Percentiles rank a stretch among this genome's conserved stretches.
Evolutionary conservation across 2,797 vertebrate species (phyloP).

Genomic region (Pelodytes ibericus): DNA sequence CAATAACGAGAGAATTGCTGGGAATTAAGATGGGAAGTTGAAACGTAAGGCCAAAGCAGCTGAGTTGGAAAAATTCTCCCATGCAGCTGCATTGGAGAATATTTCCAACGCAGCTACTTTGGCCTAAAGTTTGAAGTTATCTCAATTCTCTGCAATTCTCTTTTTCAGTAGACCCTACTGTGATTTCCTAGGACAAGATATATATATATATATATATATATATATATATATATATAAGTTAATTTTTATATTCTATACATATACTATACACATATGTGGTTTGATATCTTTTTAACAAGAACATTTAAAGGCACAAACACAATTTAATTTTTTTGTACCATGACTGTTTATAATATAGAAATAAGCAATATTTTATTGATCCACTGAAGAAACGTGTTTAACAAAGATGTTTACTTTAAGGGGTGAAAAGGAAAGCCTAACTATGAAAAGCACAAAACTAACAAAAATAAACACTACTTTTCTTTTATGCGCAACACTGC

Average conservation of each 20-base stretch:
- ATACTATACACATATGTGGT: conserved; percentile 23
- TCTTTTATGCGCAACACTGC: neutral
- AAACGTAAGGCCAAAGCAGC: too few species aligned
- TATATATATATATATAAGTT: neutral
- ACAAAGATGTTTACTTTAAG: neutral
- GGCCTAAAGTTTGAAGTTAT: too few species aligned
- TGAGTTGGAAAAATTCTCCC: too few species aligned
- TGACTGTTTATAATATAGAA: conserved; percentile 18
- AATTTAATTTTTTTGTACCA: conserved; percentile 10
- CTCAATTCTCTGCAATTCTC: too few species aligned
- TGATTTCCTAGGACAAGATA: neutral
- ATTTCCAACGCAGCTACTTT: too few species aligned
- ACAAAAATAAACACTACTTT: neutral
- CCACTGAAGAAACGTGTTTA: neutral
- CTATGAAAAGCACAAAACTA: neutral
- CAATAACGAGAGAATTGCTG: too few species aligned
- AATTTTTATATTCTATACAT: too few species aligned
- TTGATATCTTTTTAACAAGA: conserved; percentile 16
- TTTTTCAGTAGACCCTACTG: too few species aligned
- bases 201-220: conserved; percentile 18
- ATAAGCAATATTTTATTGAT: conserved; percentile 7
- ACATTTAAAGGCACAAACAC: conserved; percentile 53
- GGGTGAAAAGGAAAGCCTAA: neutral
- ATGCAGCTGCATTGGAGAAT: too few species aligned
- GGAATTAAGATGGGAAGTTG: too few species aligned